Evolutionary conservation across 2,888 invertebrate species (phyloP).

Genomic region (Thera britannica): DNA sequence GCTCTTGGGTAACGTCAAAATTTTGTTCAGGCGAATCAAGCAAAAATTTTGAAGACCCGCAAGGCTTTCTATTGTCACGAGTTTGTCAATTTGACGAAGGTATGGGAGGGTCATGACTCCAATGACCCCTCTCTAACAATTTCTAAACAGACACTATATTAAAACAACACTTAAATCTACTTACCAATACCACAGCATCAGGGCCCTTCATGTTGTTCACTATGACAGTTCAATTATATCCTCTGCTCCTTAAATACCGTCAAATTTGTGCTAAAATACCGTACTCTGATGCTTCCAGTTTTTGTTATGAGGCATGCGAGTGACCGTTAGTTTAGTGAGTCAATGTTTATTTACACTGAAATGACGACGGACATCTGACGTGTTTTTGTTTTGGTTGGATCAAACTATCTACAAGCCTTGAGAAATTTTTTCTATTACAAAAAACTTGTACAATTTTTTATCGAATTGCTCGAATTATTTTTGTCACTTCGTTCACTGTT

Average conservation of each 20-base stretch:
- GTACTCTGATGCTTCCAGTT: not conserved
- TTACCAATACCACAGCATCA: conserved; percentile 9
- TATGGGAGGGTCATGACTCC: too few species aligned
- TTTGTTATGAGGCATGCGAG: not conserved
- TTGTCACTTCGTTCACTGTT: too few species aligned
- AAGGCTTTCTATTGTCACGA: too few species aligned
- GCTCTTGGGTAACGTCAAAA: too few species aligned
- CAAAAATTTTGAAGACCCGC: too few species aligned
- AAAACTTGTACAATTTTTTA: too few species aligned
- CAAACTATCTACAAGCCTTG: not conserved
- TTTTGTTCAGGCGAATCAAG: too few species aligned
- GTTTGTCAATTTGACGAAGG: too few species aligned
- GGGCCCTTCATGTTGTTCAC: conserved; percentile 14
- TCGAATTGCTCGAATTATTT: too few species aligned
- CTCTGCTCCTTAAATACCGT: conserved; percentile 16
- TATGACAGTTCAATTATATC: not conserved
- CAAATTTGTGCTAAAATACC: conserved; percentile 17
- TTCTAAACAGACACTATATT: not conserved
- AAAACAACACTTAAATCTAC: not conserved
- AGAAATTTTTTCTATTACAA: too few species aligned
- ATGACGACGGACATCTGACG: not conserved
- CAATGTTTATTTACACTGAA: not conserved
- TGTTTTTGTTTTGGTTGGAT: not conserved
- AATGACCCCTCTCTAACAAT: too few species aligned
- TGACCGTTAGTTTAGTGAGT: conserved; percentile 9